Conservation (phyloP, 2,888 invertebrate species). For the Hyles lineata region DNA sequence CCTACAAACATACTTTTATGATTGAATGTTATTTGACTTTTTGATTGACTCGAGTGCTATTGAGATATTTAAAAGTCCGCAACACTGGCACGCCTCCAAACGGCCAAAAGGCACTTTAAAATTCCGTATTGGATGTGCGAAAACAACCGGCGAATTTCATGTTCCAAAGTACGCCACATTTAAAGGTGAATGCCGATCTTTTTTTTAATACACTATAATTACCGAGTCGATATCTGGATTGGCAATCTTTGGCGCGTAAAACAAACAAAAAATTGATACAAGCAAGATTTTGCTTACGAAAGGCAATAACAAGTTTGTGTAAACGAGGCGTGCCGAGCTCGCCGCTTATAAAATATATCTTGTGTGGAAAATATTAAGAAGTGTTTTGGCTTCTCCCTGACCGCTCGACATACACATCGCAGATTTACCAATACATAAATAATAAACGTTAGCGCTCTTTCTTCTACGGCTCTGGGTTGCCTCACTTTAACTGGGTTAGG, state of each 20-base stretch:
- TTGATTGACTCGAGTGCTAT: conserved; percentile 16
- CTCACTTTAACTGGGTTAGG: conserved; percentile 16
- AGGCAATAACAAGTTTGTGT: conserved; percentile 30
- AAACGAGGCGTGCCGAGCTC: background rate
- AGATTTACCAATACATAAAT: conserved; percentile 22
- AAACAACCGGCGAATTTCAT: background rate
- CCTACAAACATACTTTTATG: conserved; percentile 7
- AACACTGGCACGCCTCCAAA: conserved; percentile 18
- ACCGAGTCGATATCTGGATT: conserved; percentile 35
- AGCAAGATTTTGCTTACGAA: conserved; percentile 47
- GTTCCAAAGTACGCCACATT: conserved; percentile 6
- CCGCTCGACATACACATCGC: background rate
- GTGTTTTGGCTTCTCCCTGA: conserved; percentile 11
- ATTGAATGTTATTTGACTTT: conserved; percentile 31
- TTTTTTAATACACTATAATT: conserved; percentile 26
- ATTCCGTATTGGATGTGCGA: background rate
- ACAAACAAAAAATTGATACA: conserved; percentile 45
- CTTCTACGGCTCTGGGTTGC: conserved; percentile 9
- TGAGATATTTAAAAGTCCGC: conserved; percentile 13
- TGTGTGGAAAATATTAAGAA: conserved; percentile 19
- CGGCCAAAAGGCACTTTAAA: background rate
- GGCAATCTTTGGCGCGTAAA: conserved; percentile 46
- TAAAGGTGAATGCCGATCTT: conserved; percentile 11
- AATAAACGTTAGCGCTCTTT: conserved; percentile 15
- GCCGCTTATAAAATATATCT: conserved; percentile 21